Conservation (phyloP, 2,113 vertebrate species). For the Eublepharis macularius region DNA sequence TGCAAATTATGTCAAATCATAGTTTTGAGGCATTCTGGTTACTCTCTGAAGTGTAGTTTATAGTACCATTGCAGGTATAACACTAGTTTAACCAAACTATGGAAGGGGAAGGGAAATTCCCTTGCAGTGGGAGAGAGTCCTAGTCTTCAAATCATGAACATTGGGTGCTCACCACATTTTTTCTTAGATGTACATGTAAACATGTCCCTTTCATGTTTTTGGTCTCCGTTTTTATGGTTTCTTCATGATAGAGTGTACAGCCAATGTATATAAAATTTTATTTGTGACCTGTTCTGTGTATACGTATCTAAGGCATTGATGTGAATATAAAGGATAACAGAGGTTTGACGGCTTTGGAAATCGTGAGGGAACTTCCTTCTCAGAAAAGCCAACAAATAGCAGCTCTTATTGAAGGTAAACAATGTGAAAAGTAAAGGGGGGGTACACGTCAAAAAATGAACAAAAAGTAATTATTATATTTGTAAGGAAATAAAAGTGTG, state of each 20-base stretch:
- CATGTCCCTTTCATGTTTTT: neutral
- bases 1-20: neutral
- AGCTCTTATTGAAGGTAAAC: constrained; percentile 88
- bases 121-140: neutral
- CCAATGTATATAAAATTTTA: neutral
- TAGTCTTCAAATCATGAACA: neutral
- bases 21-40: neutral
- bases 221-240: neutral
- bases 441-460: neutral
- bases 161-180: neutral
- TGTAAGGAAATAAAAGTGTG: fast-evolving
- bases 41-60: too few relatives aligned
- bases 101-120: neutral
- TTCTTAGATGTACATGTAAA: neutral
- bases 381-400: constrained; percentile 95
- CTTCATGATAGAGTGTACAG: neutral
- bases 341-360: constrained; percentile 91
- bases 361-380: constrained; percentile 94
- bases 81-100: neutral
- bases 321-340: constrained; percentile 90
- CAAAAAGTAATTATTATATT: neutral
- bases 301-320: constrained; percentile 84
- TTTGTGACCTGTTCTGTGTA: constrained; percentile 15
- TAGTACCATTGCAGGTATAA: neutral
- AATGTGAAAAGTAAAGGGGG: neutral